phyloP scores from a whole-genome alignment of 2,113 vertebrate genomes.

The Donacobius atricapilla region DNA sequence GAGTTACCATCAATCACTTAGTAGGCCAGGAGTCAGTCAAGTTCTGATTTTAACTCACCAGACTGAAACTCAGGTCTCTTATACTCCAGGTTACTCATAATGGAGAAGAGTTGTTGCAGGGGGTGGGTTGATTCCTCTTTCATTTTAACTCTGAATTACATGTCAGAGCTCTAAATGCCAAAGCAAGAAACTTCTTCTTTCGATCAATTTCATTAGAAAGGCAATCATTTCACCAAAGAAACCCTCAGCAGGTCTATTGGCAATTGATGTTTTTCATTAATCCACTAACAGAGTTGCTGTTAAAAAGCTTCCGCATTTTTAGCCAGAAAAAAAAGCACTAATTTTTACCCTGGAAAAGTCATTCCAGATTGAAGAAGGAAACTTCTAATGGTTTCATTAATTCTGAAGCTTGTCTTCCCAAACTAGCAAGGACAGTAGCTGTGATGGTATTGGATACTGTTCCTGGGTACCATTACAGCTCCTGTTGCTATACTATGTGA shows the following conservation, averaged over 20 bases:
- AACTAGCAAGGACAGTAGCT: background rate
- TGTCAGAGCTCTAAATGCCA: background rate
- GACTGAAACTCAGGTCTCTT: background rate
- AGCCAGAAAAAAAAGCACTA: background rate
- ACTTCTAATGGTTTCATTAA: background rate
- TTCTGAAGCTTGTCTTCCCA: background rate
- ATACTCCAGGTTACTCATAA: background rate
- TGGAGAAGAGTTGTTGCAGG: background rate
- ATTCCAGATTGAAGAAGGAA: background rate
- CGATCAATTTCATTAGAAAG: background rate
- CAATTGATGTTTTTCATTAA: background rate
- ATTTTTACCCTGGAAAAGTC: background rate
- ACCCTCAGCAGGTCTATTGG: background rate
- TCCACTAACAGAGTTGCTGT: background rate
- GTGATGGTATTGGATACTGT: background rate
- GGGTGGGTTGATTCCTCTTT: background rate
- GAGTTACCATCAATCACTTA: background rate
- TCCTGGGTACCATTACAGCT: background rate
- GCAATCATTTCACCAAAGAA: background rate
- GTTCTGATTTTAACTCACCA: background rate
- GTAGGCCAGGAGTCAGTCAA: background rate
- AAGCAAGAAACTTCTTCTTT: background rate
- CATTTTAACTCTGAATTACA: background rate
- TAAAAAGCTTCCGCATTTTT: background rate
- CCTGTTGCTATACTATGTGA: background rate